These are phyloP conservation scores for Carcharodon carcharias DNA, from an alignment of 2,797 vertebrate genomes.

Conservation along the genomic window DNA sequence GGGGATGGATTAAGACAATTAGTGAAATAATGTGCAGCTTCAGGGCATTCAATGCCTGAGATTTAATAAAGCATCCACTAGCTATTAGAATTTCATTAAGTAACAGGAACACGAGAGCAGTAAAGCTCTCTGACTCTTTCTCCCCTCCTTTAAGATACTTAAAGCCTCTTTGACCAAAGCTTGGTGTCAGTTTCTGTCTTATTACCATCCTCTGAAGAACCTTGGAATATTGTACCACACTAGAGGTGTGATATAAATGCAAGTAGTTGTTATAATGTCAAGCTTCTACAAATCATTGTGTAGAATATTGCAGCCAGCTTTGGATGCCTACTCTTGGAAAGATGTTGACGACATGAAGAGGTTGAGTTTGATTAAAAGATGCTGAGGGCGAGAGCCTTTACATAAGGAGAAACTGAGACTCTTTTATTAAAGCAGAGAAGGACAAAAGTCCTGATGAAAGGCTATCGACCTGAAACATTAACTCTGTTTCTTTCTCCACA, in stretches of 20 bases:
- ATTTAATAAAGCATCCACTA: background rate
- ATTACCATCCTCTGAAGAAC: background rate
- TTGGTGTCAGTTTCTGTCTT: background rate
- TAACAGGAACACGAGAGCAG: too few species aligned
- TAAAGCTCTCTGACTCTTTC: background rate
- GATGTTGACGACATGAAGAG: background rate
- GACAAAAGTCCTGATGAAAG: too few species aligned
- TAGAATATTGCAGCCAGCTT: background rate
- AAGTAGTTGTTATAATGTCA: background rate
- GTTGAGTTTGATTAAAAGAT: background rate
- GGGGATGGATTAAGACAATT: background rate
- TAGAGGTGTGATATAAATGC: background rate
- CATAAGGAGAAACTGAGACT: too few species aligned
- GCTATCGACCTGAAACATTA: too few species aligned
- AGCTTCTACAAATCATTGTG: background rate
- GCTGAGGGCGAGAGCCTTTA: too few species aligned
- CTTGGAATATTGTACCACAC: background rate
- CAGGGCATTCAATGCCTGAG: background rate
- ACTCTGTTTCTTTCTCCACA: too few species aligned
- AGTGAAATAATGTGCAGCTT: background rate
- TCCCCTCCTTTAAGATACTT: background rate
- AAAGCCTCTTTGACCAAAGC: background rate
- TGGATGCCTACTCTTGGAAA: background rate
- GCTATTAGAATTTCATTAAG: background rate
- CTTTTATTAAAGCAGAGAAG: too few species aligned